Evolutionary conservation across 2,797 vertebrate species (phyloP), one percentile per base, ranked within the genome.

Genomic region (Glyptemys insculpta): DNA sequence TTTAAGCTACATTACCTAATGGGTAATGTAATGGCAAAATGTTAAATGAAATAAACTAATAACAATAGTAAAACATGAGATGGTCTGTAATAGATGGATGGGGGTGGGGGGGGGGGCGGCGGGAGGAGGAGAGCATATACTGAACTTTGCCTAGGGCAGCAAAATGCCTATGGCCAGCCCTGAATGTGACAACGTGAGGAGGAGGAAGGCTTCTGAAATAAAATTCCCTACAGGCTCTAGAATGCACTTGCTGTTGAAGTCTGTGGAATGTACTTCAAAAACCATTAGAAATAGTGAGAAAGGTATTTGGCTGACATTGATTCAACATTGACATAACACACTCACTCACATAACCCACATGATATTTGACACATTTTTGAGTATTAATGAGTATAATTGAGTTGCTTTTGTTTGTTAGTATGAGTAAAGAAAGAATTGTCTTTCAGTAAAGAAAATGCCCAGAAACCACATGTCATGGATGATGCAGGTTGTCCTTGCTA

Each of bases 211-310:
- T 59, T 79, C 49, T 76, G 52, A 25, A 49, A 0, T 79, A 62
- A 92, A 91, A 90, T 14, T 50, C 72, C 37, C 37, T 76, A 62
- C 49, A 12, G 1, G 56, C 31, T 96, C 89, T 83, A 79, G 37
- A 53, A 31, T 41, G 2, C 50, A 2, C 49, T 85, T 89, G 41
- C 86, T 87, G 53, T 4, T 62, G 14, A 16, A 8, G 1, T 68
- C 41, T 19, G 14, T 59, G 41, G 49, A 85, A 87, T 37, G 29
- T 93, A 79, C 76, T 88, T 95, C 86, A 91, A 80, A 81, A 91
- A 3, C 12, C 41, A 4, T 23, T 8, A 44, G 56, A 88, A 37
- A 37, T 50, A 6, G 21, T 57, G 53, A 27, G 12, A 88, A 85
- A 27, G 79, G 53, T 16, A 37, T 95, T 44, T 89, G 50, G 57